Evolutionary conservation across 2,888 invertebrate species (phyloP).

Genomic region (Eilema griseolum): DNA sequence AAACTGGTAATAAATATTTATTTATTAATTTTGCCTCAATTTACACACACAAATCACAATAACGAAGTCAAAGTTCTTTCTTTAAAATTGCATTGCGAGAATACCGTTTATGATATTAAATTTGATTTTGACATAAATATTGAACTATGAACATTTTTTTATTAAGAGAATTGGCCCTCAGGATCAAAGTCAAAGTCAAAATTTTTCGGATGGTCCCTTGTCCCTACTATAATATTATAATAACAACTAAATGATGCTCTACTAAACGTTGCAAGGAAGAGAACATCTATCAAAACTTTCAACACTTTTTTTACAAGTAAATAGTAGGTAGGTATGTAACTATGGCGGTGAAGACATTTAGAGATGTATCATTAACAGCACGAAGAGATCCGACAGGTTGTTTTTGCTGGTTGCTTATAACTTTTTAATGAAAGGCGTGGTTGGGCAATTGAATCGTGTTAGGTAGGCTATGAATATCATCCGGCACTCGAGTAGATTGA

Average conservation of each 20-base stretch:
- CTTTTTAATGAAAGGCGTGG: conserved; percentile 32
- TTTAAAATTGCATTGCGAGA: no score
- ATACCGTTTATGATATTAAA: no score
- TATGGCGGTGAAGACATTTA: conserved; percentile 14
- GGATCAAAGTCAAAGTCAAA: no score
- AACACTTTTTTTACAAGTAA: background rate
- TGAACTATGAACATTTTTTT: no score
- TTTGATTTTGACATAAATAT: no score
- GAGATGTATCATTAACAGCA: conserved; percentile 32
- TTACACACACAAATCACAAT: no score
- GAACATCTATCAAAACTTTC: background rate
- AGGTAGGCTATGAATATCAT: conserved; percentile 26
- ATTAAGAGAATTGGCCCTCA: no score
- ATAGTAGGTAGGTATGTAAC: background rate
- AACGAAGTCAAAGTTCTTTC: no score
- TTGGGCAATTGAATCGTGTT: conserved; percentile 44
- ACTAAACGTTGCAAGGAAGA: background rate
- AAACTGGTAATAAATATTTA: no score
- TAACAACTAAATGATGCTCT: background rate
- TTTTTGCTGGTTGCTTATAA: conserved; percentile 41
- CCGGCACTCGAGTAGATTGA: conserved; percentile 31
- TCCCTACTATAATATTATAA: no score
- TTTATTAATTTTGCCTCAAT: no score
- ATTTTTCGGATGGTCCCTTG: no score
- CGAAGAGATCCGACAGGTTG: conserved; percentile 48